Conservation (phyloP, 1,140 invertebrate species). For the Eurosta solidaginis region DNA sequence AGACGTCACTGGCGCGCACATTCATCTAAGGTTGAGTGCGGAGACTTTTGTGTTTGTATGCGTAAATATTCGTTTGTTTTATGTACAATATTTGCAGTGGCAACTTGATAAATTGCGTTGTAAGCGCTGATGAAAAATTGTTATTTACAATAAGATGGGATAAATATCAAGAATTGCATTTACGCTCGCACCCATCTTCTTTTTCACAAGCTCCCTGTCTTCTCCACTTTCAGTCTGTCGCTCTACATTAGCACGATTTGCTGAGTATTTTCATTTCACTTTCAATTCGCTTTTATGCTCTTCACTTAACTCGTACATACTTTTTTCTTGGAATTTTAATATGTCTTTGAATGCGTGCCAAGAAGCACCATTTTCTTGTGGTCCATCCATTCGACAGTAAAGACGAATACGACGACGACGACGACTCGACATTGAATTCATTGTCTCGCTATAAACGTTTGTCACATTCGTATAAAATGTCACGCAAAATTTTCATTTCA, state of each 20-base stretch:
- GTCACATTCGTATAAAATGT: conserved; percentile 6
- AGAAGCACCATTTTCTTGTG: neutral
- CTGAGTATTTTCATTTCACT: neutral
- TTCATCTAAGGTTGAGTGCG: neutral
- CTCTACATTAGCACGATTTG: neutral
- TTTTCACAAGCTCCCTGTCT: neutral
- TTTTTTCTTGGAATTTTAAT: neutral
- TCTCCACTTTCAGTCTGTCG: neutral
- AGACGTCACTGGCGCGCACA: no score
- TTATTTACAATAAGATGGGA: conserved; percentile 24
- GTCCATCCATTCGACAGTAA: conserved; percentile 11
- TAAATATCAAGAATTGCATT: conserved; percentile 20
- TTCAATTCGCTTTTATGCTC: neutral
- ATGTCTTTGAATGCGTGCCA: neutral
- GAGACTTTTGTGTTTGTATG: neutral
- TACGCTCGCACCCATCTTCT: neutral
- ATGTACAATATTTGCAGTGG: neutral
- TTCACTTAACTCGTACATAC: no score
- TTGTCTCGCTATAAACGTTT: neutral
- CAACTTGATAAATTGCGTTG: conserved; percentile 28
- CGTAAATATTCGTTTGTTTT: no score
- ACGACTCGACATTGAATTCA: conserved; percentile 3
- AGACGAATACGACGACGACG: no score
- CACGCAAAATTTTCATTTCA: conserved; percentile 27
- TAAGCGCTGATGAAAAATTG: conserved; percentile 28